Conservation (phyloP, 2,113 vertebrate genomes). For the Tetrao urogallus region DNA sequence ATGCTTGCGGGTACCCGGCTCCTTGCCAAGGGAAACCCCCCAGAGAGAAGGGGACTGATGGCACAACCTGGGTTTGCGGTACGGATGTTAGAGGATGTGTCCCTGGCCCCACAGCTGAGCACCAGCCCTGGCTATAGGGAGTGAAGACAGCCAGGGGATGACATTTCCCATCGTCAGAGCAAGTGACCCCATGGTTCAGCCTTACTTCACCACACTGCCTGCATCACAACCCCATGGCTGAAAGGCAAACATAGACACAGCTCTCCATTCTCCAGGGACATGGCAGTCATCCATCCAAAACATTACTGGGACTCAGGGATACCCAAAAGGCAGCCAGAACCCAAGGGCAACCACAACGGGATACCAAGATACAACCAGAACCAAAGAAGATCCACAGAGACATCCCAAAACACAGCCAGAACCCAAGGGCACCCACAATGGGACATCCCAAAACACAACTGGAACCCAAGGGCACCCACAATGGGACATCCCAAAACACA, state of each 20-base stretch:
- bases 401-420: too few relatives aligned
- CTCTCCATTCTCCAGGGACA: fast-evolving
- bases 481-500: neutral
- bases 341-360: too few relatives aligned
- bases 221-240: neutral
- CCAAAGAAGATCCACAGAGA: too few relatives aligned
- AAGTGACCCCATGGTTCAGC: neutral
- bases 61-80: neutral
- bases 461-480: neutral
- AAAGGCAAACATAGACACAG: neutral
- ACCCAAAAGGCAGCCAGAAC: too few relatives aligned
- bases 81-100: neutral
- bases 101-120: neutral
- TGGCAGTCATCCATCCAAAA: fast-evolving
- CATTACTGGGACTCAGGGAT: too few relatives aligned
- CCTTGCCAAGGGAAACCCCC: neutral
- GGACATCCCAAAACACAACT: neutral
- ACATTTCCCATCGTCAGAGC: neutral
- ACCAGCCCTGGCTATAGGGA: neutral
- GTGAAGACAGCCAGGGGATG: neutral
- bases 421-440: neutral
- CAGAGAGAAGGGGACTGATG: neutral
- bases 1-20: neutral
- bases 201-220: neutral
- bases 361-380: too few relatives aligned